Conservation (phyloP, 1,140 invertebrate genomes). For the Drosophila biarmipes region DNA sequence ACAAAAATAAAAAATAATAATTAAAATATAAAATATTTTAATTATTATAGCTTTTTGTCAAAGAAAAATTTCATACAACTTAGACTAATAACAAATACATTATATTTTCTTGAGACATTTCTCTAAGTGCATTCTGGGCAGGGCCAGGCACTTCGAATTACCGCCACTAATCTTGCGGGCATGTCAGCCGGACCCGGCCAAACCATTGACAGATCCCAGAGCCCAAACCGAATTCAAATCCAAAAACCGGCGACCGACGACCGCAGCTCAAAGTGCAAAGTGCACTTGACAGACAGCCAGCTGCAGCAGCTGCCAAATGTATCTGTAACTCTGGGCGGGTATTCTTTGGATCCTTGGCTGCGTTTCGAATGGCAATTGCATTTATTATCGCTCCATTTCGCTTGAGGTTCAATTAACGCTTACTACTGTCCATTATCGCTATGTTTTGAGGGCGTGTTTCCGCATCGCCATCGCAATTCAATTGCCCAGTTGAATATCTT, state of each 20-base stretch:
- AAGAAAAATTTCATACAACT: too few species aligned
- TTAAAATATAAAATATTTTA: too few species aligned
- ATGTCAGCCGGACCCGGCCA: conserved; percentile 18
- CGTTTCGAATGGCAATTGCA: conserved; percentile 67
- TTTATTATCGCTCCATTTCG: conserved; percentile 67
- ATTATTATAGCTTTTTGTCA: too few species aligned
- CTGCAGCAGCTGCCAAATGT: conserved; percentile 50
- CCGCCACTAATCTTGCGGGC: conserved; percentile 45
- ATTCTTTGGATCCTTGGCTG: conserved; percentile 32
- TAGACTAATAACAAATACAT: too few species aligned
- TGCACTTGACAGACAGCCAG: conserved; percentile 58
- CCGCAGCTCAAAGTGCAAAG: conserved; percentile 51
- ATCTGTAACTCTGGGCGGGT: conserved; percentile 19
- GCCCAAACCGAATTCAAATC: not conserved
- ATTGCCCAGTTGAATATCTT: conserved; percentile 64
- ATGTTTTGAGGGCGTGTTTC: conserved; percentile 63
- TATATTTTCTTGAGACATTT: not conserved
- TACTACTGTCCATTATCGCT: conserved; percentile 78
- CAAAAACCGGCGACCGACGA: conserved; percentile 8
- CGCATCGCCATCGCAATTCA: conserved; percentile 54
- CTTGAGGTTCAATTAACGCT: conserved; percentile 81
- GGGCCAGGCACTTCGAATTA: conserved; percentile 45
- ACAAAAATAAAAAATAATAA: too few species aligned
- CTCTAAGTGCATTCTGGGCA: conserved; percentile 9
- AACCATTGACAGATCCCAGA: conserved; percentile 5